Evolutionary conservation across 2,888 invertebrate species (phyloP), one percentile per base, ranked within the genome.

Genomic region (Ormyrus nitidulus): DNA sequence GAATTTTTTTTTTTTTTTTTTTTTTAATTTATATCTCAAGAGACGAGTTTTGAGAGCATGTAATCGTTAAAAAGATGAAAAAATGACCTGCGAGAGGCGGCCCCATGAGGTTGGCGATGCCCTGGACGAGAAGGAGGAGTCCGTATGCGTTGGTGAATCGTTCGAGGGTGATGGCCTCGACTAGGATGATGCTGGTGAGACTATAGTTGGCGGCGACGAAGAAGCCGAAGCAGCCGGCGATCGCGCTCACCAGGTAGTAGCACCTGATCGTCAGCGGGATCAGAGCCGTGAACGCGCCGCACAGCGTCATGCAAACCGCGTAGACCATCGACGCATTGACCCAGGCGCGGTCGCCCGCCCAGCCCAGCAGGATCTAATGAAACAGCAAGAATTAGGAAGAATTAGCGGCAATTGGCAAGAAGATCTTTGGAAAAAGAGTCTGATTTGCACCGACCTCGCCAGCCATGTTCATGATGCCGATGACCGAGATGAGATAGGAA

Each of bases 171-270:
- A 98, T 96, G 84, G 97, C 93, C 88, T 98, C 95, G 79, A 98
- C 97, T 78, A 98, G 93, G 83, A 98, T 97, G 86, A 97, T 96
- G 87, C 96, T 96, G 44, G 97, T 97, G 59, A 98, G 93, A 3
- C 97, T 95, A 91, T 97, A 98, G 92, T 98, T 98, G 79, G 97
- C 97, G 48, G 97, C 96, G 85, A 98, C 96, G 90, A 96, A 95
- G 83, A 97, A 94, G 0, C 98, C 98, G 91, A 97, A 98, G 49
- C 94, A 93, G n/a, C 95, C 96, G 46, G 95, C 92, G 0, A 94
- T 92, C 0, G 93, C 89, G 76, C 94, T 94, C 62, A 96, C 91
- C 6, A 92, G 91, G 73, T 90, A 88, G 91, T 95, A 95, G 83
- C 91, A 89, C 82, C 90, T 89, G 34, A 92, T 85, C 49, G 94